Percentiles rank a stretch among this genome's conserved stretches.
phyloP scores from a whole-genome alignment of 2,888 invertebrate genomes.

The Rhagophthalmus giganteus region DNA sequence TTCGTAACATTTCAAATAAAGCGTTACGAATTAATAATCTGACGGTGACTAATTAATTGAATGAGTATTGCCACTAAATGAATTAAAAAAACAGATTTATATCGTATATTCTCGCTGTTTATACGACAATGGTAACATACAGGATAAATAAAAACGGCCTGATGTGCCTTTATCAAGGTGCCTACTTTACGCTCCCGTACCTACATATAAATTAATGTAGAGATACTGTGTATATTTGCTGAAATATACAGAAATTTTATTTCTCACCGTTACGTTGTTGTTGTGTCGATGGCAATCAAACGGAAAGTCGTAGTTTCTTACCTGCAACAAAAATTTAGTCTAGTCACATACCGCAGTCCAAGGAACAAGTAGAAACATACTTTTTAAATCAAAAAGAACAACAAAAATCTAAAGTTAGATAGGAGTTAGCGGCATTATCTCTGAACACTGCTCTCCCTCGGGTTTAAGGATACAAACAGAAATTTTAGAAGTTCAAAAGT shows the following conservation, averaged over 20 bases:
- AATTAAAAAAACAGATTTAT: too few relatives aligned
- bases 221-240: background rate
- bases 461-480: slow-evolving; percentile 42
- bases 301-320: slow-evolving; percentile 7
- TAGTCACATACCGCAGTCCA: slow-evolving; percentile 44
- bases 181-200: background rate
- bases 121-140: too few relatives aligned
- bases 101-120: too few relatives aligned
- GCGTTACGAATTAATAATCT: too few relatives aligned
- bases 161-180: too few relatives aligned
- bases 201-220: background rate
- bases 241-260: background rate
- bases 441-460: slow-evolving; percentile 45
- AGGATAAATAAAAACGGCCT: too few relatives aligned
- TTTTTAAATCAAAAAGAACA: slow-evolving; percentile 50
- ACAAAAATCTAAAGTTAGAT: slow-evolving; percentile 48
- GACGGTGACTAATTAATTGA: too few relatives aligned
- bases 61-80: too few relatives aligned
- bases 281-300: too few relatives aligned
- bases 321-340: slow-evolving; percentile 41
- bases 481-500: slow-evolving; percentile 42
- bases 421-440: slow-evolving; percentile 49
- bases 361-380: slow-evolving; percentile 43
- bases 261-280: background rate
- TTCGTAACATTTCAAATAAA: too few relatives aligned